These are phyloP conservation scores for Eumacrocentrus americanus DNA, from an alignment of 2,888 invertebrate genomes.

Conservation along the genomic window DNA sequence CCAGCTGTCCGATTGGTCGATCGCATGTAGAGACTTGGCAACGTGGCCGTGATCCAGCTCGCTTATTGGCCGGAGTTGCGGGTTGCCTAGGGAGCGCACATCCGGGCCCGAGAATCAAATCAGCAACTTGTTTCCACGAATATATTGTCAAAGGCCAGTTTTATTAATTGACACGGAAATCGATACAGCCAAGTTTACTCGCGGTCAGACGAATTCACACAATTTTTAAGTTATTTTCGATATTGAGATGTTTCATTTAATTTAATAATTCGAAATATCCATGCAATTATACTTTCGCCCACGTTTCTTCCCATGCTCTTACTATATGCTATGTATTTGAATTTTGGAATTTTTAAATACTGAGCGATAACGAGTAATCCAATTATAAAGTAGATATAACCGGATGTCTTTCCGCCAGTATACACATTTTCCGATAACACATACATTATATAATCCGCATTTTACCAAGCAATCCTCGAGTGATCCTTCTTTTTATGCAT, in stretches of 20 bases:
- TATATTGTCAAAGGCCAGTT: background rate
- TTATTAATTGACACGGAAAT: background rate
- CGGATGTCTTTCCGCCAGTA: too few species aligned
- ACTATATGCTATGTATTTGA: too few species aligned
- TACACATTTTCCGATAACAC: too few species aligned
- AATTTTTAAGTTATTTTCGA: too few species aligned
- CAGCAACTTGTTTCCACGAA: conserved; percentile 38
- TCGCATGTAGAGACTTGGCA: conserved; percentile 62
- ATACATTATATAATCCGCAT: conserved; percentile 31
- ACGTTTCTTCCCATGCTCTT: too few species aligned
- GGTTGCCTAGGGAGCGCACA: conserved; percentile 33
- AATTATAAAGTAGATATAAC: too few species aligned
- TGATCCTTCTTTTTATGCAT: background rate
- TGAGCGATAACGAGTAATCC: too few species aligned
- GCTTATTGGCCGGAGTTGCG: conserved; percentile 45
- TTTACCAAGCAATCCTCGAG: conserved; percentile 7
- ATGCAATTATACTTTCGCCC: too few species aligned
- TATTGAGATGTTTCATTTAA: too few species aligned
- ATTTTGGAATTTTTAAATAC: too few species aligned
- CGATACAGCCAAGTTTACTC: background rate
- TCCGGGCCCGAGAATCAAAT: conserved; percentile 45
- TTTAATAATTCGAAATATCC: too few species aligned
- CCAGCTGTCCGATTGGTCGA: conserved; percentile 37
- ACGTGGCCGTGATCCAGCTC: conserved; percentile 57
- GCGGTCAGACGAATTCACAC: background rate